A percentile compares a stretch with the other conserved stretches of the same genome.
Conservation (phyloP, 2,888 invertebrate genomes). For the Terebella lapidaria region DNA sequence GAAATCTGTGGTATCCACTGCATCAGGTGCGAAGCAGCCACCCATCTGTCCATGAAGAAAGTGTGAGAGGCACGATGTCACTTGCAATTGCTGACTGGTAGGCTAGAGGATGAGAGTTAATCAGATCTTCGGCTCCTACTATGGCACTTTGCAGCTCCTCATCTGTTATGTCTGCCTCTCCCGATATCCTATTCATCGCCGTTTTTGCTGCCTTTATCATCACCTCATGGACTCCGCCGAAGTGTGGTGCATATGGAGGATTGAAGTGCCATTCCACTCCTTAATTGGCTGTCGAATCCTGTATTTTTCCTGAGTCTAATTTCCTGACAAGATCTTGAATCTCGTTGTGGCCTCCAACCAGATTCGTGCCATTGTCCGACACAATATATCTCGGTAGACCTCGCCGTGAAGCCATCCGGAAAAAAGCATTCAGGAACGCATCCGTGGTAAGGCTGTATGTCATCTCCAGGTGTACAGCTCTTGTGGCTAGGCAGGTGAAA, state of each 20-base stretch:
- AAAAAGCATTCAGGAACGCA: slow-evolving; percentile 3
- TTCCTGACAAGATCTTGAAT: background rate
- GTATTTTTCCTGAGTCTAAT: background rate
- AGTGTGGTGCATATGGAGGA: background rate
- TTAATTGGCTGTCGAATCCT: background rate
- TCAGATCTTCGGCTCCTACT: background rate
- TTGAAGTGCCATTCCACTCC: background rate
- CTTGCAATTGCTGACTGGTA: background rate
- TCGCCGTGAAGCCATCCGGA: background rate
- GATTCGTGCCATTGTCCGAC: slow-evolving; percentile 5
- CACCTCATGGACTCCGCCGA: background rate
- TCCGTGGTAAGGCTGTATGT: background rate
- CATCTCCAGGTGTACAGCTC: background rate
- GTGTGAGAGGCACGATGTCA: background rate
- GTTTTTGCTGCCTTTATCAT: background rate
- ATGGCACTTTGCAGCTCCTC: background rate
- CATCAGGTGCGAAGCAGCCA: background rate
- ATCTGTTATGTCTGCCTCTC: slow-evolving; percentile 1
- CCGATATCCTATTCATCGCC: background rate
- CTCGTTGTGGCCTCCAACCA: slow-evolving; percentile 2
- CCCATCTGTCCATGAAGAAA: background rate
- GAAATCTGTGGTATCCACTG: background rate
- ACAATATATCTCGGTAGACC: background rate
- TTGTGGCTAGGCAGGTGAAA: background rate
- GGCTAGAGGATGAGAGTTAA: background rate